A percentile compares a stretch with the other conserved stretches of the same genome.
These are phyloP conservation scores for Campoletis sonorensis DNA, from an alignment of 1,140 invertebrate species.

Conservation along the genomic window DNA sequence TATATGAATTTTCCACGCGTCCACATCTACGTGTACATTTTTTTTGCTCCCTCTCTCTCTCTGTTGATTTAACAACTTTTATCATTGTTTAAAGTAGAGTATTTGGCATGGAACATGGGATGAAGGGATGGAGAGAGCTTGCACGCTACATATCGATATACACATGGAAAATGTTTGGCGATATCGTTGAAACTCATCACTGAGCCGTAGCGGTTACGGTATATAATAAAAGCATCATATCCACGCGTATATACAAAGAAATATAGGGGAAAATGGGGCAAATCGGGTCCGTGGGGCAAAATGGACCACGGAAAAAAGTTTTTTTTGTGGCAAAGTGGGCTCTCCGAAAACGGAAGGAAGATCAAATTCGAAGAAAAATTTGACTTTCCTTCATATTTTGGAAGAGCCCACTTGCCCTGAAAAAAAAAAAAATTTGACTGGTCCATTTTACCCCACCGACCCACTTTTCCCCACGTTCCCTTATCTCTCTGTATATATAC, in stretches of 20 bases:
- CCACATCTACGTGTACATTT: neutral
- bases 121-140: neutral
- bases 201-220: conserved; percentile 19
- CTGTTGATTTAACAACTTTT: conserved; percentile 33
- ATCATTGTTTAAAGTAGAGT: neutral
- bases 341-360: too few relatives aligned
- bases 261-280: too few relatives aligned
- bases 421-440: too few relatives aligned
- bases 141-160: conserved; percentile 11
- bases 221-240: neutral
- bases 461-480: too few relatives aligned
- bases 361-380: too few relatives aligned
- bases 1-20: conserved; percentile 12
- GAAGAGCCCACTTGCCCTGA: too few relatives aligned
- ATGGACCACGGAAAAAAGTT: too few relatives aligned
- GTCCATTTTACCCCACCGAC: too few relatives aligned
- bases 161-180: conserved; percentile 17
- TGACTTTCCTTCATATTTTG: too few relatives aligned
- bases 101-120: neutral
- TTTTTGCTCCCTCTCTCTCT: neutral
- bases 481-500: too few relatives aligned
- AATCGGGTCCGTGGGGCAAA: too few relatives aligned
- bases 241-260: neutral
- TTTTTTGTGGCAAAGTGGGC: too few relatives aligned
- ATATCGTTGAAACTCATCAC: conserved; percentile 27